Evolutionary conservation across 92 coral and sea anemone species (phyloP).

Genomic region (Porites divaricata): DNA sequence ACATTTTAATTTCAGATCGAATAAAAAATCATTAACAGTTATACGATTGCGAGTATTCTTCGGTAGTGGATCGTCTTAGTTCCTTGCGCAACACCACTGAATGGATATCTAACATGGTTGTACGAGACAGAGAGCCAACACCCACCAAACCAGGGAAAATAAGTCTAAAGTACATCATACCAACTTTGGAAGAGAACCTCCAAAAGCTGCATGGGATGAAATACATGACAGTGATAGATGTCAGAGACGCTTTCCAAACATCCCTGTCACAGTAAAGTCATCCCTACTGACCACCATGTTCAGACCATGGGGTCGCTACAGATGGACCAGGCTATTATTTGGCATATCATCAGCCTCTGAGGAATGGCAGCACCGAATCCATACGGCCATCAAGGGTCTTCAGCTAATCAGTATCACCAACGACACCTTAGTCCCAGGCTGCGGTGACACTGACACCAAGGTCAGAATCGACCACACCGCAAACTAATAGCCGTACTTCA

Average conservation of each 20-base stretch:
- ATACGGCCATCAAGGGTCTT: conserved; percentile 39
- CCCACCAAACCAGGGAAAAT: conserved; percentile 25
- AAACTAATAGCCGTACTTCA: conserved; percentile 43
- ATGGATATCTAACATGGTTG: conserved; percentile 52
- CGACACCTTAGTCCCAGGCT: conserved; percentile 42
- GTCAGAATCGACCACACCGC: conserved; percentile 21
- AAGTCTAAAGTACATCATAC: conserved; percentile 38
- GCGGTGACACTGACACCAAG: conserved; percentile 18
- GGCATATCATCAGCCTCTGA: conserved; percentile 49
- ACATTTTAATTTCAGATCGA: too few relatives aligned
- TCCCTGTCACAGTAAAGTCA: conserved; percentile 19
- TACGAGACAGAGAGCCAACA: conserved; percentile 38
- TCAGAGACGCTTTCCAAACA: conserved; percentile 36
- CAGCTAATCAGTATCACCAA: conserved; percentile 30
- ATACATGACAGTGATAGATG: conserved; percentile 6
- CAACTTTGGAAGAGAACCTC: conserved; percentile 36
- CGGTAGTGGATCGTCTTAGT: too few relatives aligned
- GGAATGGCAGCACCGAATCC: conserved; percentile 46
- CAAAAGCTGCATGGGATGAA: conserved; percentile 35
- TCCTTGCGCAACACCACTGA: too few relatives aligned
- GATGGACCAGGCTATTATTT: conserved; percentile 38
- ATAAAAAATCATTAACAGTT: too few relatives aligned
- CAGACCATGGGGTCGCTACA: conserved; percentile 39
- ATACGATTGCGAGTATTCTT: too few relatives aligned
- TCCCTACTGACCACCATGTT: conserved; percentile 49